Evolutionary conservation across 1,140 invertebrate genomes (phyloP).

Genomic region (Melipona quadrifasciata): DNA sequence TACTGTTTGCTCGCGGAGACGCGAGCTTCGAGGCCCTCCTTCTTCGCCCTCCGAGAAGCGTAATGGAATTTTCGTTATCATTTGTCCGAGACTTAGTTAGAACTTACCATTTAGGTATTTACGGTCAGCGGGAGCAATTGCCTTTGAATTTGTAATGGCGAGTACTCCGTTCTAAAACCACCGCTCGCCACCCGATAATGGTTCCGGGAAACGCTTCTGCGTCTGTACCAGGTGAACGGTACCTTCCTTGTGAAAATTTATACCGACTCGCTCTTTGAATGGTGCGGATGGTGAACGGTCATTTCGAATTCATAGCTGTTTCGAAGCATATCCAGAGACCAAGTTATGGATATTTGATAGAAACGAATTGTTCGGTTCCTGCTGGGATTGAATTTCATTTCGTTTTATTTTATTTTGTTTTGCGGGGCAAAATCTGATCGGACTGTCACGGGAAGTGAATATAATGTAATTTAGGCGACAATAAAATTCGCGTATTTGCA

Average conservation of each 20-base stretch:
- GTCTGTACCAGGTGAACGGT: background rate
- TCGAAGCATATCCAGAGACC: background rate
- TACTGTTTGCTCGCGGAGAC: constrained; percentile 8
- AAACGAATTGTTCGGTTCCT: background rate
- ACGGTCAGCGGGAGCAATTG: constrained; percentile 26
- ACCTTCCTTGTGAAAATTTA: constrained; percentile 31
- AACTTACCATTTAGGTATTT: constrained; percentile 38
- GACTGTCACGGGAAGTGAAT: too few relatives aligned
- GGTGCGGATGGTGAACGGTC: background rate
- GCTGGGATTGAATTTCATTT: background rate
- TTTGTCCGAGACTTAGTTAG: constrained; percentile 30
- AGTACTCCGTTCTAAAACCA: background rate
- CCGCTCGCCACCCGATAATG: constrained; percentile 3
- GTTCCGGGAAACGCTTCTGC: constrained; percentile 33
- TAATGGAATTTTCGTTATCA: constrained; percentile 51
- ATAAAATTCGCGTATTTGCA: too few relatives aligned
- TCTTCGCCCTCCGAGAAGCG: background rate
- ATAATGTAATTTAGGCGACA: too few relatives aligned
- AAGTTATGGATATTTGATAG: background rate
- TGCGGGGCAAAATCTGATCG: too few relatives aligned
- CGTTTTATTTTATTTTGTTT: background rate
- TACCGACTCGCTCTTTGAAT: background rate
- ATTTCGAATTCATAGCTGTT: background rate
- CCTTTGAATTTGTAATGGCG: constrained; percentile 47
- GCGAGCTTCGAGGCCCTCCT: background rate